Percentiles rank a stretch among this genome's conserved stretches.
These are phyloP conservation scores for Bradynema listronoti DNA, from an alignment of 1,140 invertebrate genomes.

Conservation along the genomic window DNA sequence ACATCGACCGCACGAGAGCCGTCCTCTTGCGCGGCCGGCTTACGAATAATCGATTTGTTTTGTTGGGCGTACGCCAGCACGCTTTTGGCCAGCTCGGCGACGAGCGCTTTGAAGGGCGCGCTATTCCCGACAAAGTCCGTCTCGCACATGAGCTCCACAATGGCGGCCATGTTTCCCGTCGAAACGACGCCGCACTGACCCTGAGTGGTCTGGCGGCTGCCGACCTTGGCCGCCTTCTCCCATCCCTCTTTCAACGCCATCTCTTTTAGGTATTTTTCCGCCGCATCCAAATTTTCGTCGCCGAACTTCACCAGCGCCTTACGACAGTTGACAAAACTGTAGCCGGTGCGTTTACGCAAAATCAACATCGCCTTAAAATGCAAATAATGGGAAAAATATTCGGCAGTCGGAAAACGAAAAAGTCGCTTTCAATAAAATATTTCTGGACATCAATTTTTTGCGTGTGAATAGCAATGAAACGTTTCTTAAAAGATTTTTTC, in stretches of 20 bases:
- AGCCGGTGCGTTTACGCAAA: slow-evolving; percentile 61
- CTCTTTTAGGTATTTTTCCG: slow-evolving; percentile 61
- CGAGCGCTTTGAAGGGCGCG: slow-evolving; percentile 47
- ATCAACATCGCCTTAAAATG: slow-evolving; percentile 57
- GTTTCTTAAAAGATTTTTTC: background rate
- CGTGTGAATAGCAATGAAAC: background rate
- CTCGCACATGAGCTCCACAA: slow-evolving; percentile 60
- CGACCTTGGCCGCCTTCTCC: slow-evolving; percentile 61
- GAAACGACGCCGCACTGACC: slow-evolving; percentile 59
- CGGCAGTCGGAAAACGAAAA: too few species aligned
- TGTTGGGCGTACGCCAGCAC: background rate
- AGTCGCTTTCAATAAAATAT: too few species aligned
- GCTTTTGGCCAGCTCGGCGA: background rate
- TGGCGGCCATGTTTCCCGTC: slow-evolving; percentile 50
- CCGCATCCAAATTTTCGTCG: slow-evolving; percentile 60
- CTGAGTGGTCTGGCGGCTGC: slow-evolving; percentile 59
- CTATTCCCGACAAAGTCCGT: slow-evolving; percentile 54
- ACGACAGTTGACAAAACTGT: slow-evolving; percentile 61
- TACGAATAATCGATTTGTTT: slow-evolving; percentile 13
- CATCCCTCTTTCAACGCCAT: slow-evolving; percentile 62
- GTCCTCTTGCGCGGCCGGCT: slow-evolving; percentile 1
- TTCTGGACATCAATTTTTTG: background rate
- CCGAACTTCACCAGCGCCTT: slow-evolving; percentile 60
- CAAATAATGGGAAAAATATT: background rate
- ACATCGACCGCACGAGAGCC: slow-evolving; percentile 11